Percentiles rank a stretch among this genome's conserved stretches.
Conservation (phyloP, 2,888 invertebrate genomes). For the Lamellibrachia satsuma region DNA sequence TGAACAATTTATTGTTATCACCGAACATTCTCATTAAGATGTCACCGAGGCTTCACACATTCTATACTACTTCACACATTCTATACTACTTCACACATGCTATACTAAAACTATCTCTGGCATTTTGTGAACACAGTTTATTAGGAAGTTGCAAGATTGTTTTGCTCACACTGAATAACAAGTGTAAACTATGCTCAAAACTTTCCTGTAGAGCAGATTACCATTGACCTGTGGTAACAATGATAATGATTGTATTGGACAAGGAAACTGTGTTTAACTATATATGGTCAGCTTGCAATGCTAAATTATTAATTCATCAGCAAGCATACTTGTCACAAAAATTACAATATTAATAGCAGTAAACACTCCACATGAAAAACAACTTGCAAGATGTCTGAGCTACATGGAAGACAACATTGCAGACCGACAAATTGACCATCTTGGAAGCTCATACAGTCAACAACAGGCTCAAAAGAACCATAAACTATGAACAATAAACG, state of each 20-base stretch:
- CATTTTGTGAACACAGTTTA: neutral
- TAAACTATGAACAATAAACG: neutral
- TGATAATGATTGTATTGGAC: neutral
- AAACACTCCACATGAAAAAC: neutral
- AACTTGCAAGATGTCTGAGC: neutral
- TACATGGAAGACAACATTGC: neutral
- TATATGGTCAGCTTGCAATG: neutral
- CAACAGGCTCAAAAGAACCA: slow-evolving; percentile 17
- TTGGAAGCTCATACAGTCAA: slow-evolving; percentile 5
- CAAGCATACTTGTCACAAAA: neutral
- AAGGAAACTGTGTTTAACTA: neutral
- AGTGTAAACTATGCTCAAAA: neutral
- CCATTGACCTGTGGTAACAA: no score
- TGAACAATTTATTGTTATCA: neutral
- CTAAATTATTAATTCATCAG: no score
- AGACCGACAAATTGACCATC: neutral
- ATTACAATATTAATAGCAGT: neutral
- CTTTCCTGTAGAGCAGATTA: neutral
- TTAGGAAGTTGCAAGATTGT: neutral
- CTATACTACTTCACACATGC: neutral
- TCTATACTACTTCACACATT: neutral
- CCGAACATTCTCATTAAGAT: neutral
- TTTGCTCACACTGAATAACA: neutral
- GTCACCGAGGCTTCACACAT: neutral
- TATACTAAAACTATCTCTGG: neutral